phyloP scores from a whole-genome alignment of 1,140 invertebrate genomes.

The Melanaphis sacchari region DNA sequence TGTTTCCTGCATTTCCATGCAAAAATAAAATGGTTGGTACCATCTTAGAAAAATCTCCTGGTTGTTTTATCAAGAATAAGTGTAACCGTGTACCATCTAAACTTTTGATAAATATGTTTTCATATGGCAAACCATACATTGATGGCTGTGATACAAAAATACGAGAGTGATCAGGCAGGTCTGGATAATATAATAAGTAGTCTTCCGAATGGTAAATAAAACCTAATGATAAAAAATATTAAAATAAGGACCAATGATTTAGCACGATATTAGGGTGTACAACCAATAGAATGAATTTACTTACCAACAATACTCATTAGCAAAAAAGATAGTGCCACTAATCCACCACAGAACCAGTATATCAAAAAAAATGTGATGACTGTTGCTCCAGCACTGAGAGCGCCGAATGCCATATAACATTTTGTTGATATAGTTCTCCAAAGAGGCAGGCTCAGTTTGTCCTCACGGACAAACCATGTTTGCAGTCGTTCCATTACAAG shows the following conservation, averaged over 20 bases:
- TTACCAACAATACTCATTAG: conserved; percentile 73
- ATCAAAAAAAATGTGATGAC: conserved; percentile 75
- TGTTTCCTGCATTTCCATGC: conserved; percentile 96
- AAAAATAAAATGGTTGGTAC: conserved; percentile 85
- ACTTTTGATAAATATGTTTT: conserved; percentile 80
- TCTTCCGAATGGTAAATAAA: conserved; percentile 87
- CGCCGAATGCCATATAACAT: conserved; percentile 46
- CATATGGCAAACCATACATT: conserved; percentile 82
- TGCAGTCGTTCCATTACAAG: neutral
- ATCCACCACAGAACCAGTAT: conserved; percentile 82
- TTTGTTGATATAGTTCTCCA: conserved; percentile 48
- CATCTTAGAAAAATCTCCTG: conserved; percentile 69
- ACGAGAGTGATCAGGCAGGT: conserved; percentile 84
- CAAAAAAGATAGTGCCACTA: conserved; percentile 75
- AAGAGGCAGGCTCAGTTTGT: neutral
- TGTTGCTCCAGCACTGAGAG: conserved; percentile 64
- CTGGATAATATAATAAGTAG: conserved; percentile 85
- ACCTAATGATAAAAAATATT: conserved; percentile 66
- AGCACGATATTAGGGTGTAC: neutral
- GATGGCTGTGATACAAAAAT: conserved; percentile 85
- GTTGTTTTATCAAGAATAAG: conserved; percentile 85
- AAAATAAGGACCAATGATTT: neutral
- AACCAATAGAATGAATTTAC: conserved; percentile 58
- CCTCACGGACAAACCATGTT: conserved; percentile 18
- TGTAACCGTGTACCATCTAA: conserved; percentile 84